Conservation (phyloP, 2,797 vertebrate species). For the Ptychadena robeensis region DNA sequence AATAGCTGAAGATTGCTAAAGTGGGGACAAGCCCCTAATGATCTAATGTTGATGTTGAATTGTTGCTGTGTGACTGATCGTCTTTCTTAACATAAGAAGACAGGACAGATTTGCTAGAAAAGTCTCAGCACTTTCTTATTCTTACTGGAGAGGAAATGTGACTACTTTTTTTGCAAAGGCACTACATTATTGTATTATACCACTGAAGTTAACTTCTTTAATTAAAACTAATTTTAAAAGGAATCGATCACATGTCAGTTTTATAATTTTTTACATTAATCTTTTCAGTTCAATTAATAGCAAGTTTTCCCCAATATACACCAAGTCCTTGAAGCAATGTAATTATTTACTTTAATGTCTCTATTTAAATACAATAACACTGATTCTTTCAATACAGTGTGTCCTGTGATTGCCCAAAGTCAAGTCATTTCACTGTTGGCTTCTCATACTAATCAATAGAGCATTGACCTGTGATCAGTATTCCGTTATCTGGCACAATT, state of each 20-base stretch:
- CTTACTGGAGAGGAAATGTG: too few species aligned
- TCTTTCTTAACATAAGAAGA: too few species aligned
- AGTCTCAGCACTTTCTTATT: too few species aligned
- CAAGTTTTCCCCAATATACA: not conserved
- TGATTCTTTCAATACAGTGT: not conserved
- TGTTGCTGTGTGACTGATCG: too few species aligned
- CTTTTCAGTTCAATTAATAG: slow-evolving; percentile 10
- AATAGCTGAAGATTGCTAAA: too few species aligned
- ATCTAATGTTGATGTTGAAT: too few species aligned
- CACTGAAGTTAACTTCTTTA: not conserved
- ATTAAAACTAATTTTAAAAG: slow-evolving; percentile 30
- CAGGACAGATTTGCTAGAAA: too few species aligned
- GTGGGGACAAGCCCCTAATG: too few species aligned
- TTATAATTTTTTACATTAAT: slow-evolving; percentile 12
- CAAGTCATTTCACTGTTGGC: not conserved
- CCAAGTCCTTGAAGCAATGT: slow-evolving; percentile 22
- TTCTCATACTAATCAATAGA: not conserved
- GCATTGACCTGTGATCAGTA: not conserved
- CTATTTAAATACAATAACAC: slow-evolving; percentile 21
- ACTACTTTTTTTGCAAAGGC: too few species aligned
- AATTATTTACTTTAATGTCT: slow-evolving; percentile 36
- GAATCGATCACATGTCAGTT: slow-evolving; percentile 35
- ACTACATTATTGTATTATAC: not conserved
- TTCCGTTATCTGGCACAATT: not conserved
- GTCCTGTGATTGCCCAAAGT: not conserved